Base-by-base conservation (phyloP, 2,113 vertebrate genomes). In the Centropus bengalensis region DNA sequence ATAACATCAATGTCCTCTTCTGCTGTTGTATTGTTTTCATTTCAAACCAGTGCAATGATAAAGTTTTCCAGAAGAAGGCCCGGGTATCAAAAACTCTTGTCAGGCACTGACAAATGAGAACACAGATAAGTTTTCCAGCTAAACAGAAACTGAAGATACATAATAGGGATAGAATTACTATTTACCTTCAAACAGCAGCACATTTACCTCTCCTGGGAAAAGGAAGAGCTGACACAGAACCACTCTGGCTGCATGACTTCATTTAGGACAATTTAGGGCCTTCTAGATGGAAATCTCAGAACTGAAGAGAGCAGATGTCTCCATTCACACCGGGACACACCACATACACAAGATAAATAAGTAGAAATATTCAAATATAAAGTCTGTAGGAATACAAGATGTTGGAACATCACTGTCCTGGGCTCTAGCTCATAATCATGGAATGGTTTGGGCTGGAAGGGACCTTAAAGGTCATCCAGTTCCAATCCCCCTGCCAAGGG, bases 221-320 rank as follows among this genome's bases (percentile, higher is more conserved):
- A 22, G 14, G 23, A 38, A 60, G 42, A 7, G 44, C 54, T 21
- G 14, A 12, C 13, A 30, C 8, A 22, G 19, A 2, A 28, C 30
- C 27, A 14, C 19, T 30, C 18, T 1, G 2, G 51, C 30, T 60
- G 17, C 1, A 0, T 10, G 30, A 13, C 56, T 64, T 55, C 19
- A 10, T 1, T 2, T 6, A 44, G 58, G 40, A 66, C 45, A 49
- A 12, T 20, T 22, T n/a, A 54, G 33, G 56, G 44, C 5, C 23
- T 80, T 66, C 69, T 33, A 17, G 33, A 22, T 10, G 9, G 27
- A 91, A 70, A 44, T 19, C 10, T 14, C 9, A 10, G n/a, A 59
- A 38, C n/a, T 38, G 33, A 16, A 84, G 38, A 42, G 63, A 60
- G 49, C 42, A 84, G 70, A 82, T 36, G 26, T 7, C 44, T 36